Evolutionary conservation across 2,797 vertebrate species (phyloP).

Genomic region (Hydrophis major): DNA sequence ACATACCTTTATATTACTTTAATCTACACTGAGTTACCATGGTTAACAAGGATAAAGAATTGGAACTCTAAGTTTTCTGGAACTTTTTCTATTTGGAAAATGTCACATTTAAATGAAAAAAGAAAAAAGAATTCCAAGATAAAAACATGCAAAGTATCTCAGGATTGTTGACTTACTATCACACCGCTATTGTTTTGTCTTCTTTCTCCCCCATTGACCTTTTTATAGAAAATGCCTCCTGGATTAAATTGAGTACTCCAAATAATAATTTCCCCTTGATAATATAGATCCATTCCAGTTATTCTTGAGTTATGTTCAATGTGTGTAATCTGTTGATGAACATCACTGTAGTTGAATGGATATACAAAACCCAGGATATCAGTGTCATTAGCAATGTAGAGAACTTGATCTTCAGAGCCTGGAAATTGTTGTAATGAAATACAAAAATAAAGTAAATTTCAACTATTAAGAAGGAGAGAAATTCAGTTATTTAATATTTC

Average conservation of each 20-base stretch:
- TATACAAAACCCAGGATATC: slow-evolving; percentile 99
- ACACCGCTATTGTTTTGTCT: slow-evolving; percentile 87
- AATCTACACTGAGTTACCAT: background rate
- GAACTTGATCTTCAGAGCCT: slow-evolving; percentile 98
- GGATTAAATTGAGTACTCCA: slow-evolving; percentile 99
- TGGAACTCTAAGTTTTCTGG: background rate
- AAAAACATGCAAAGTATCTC: background rate
- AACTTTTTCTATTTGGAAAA: slow-evolving; percentile 3
- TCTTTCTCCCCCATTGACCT: slow-evolving; percentile 83
- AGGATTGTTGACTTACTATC: slow-evolving; percentile 86
- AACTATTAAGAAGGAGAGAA: slow-evolving; percentile 60
- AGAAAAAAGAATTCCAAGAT: background rate
- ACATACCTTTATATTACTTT: background rate
- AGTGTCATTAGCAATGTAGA: slow-evolving; percentile 99
- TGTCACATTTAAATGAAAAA: background rate
- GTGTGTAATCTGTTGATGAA: slow-evolving; percentile 92
- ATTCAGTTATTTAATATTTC: slow-evolving; percentile 54
- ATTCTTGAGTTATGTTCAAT: slow-evolving; percentile 98
- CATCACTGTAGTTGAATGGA: slow-evolving; percentile 97
- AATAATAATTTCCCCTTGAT: slow-evolving; percentile 95
- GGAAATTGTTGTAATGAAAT: slow-evolving; percentile 77
- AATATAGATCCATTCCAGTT: slow-evolving; percentile 94
- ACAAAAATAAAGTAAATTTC: slow-evolving; percentile 77
- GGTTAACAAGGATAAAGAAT: background rate
- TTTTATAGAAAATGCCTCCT: slow-evolving; percentile 97